Evolutionary conservation across 2,113 vertebrate genomes (phyloP).

Genomic region (Daubentonia madagascariensis): DNA sequence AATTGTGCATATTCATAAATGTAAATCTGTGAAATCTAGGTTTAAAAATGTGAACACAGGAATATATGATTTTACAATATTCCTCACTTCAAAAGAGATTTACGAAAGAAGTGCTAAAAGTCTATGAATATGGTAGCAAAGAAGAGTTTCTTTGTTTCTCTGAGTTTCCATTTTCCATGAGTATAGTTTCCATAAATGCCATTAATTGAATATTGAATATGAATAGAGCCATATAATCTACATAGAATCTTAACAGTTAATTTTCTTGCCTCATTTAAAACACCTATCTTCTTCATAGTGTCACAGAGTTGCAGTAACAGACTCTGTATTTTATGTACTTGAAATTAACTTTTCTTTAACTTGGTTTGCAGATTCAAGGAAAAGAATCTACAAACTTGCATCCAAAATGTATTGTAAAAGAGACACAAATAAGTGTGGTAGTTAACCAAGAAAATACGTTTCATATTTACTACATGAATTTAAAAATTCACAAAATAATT

Average conservation of each 20-base stretch:
- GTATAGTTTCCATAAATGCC: background rate
- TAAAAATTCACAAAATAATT: background rate
- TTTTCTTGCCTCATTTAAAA: slow-evolving; percentile 40
- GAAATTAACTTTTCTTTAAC: background rate
- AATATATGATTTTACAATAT: background rate
- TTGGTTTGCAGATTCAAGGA: background rate
- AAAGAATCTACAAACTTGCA: background rate
- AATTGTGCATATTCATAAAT: background rate
- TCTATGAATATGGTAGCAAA: background rate
- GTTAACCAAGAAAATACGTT: background rate
- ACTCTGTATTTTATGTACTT: background rate
- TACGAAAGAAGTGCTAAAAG: background rate
- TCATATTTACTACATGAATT: background rate
- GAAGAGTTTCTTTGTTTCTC: background rate
- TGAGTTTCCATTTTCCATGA: background rate
- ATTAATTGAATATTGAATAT: background rate
- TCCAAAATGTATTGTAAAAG: background rate
- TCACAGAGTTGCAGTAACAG: background rate
- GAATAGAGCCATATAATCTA: background rate
- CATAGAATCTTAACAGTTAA: slow-evolving; percentile 3
- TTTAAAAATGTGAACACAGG: background rate
- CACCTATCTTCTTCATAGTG: background rate
- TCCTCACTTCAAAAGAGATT: slow-evolving; percentile 30
- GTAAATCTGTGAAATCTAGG: background rate
- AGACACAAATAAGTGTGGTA: background rate